Evolutionary conservation across 2,113 vertebrate genomes (phyloP).

Genomic region (Rattus norvegicus): GRCr8 NC_086027.1:103737501-103738000

Average conservation of each 20-base stretch:
- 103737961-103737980: no score
- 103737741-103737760: background rate
- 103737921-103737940: background rate
- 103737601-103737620: background rate
- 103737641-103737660: background rate
- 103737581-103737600: background rate
- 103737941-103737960: no score
- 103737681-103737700: background rate
- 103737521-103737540: no score
- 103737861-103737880: background rate
- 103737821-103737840: background rate
- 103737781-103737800: background rate
- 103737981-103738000: background rate
- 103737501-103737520: background rate
- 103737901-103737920: background rate
- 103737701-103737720: background rate
- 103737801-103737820: background rate
- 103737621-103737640: no score
- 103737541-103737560: background rate
- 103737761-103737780: background rate
- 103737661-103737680: no score
- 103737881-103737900: background rate
- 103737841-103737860: no score
- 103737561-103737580: background rate
- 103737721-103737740: background rate